Conservation (phyloP, 1,140 invertebrate genomes). For the Bombus difficillimus region DNA sequence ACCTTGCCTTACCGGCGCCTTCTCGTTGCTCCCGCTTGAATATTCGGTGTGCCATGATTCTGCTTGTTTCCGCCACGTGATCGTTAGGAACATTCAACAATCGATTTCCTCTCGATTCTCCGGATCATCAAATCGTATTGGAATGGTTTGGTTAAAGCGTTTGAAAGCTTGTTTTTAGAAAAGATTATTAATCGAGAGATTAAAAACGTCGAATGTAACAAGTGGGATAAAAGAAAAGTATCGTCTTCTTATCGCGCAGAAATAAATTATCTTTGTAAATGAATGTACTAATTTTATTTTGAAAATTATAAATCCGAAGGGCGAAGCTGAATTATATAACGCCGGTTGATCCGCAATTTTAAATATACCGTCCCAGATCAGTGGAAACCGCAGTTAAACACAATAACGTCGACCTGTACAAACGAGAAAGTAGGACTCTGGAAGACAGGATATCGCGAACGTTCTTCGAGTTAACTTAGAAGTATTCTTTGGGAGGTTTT, state of each 20-base stretch:
- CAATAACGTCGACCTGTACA: not conserved
- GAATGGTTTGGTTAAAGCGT: too few relatives aligned
- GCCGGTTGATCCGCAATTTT: not conserved
- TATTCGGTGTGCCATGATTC: not conserved
- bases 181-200: too few relatives aligned
- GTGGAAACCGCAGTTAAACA: not conserved
- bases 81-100: not conserved
- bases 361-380: not conserved
- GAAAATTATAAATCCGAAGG: not conserved
- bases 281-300: too few relatives aligned
- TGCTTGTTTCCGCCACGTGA: not conserved
- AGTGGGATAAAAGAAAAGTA: too few relatives aligned
- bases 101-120: too few relatives aligned
- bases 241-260: too few relatives aligned
- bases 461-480: conserved; percentile 14
- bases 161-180: too few relatives aligned
- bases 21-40: conserved; percentile 12
- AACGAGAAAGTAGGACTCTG: not conserved
- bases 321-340: not conserved
- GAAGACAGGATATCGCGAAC: not conserved
- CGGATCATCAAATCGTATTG: too few relatives aligned
- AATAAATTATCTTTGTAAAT: too few relatives aligned
- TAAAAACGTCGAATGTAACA: too few relatives aligned
- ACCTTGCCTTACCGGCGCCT: conserved; percentile 3
- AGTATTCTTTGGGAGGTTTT: conserved; percentile 51